phyloP scores from a whole-genome alignment of 2,888 invertebrate species.

The Harmothoe impar region DNA sequence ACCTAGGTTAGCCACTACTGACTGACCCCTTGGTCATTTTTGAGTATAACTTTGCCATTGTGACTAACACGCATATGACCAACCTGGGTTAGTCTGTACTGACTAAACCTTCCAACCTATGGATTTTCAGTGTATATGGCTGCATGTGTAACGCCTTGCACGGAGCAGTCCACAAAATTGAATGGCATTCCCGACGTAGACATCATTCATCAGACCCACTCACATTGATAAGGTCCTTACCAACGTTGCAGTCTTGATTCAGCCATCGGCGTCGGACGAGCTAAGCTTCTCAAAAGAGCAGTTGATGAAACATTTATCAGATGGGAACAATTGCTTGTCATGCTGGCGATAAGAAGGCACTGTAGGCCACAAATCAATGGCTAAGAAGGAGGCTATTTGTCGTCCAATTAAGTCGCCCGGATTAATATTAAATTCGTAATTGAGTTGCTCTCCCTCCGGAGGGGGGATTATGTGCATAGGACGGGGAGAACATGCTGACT shows the following conservation, averaged over 20 bases:
- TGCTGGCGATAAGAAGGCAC: constrained; percentile 56
- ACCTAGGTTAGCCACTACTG: no score
- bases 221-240: constrained; percentile 32
- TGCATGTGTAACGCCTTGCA: not conserved
- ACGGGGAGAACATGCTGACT: not conserved
- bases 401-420: constrained; percentile 31
- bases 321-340: constrained; percentile 54
- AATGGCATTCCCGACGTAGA: constrained; percentile 1
- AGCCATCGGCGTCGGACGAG: not conserved
- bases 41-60: no score
- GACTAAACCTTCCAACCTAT: no score
- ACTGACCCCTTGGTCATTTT: no score
- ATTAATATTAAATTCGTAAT: constrained; percentile 60
- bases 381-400: constrained; percentile 50
- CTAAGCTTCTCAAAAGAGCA: constrained; percentile 55
- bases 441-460: constrained; percentile 42
- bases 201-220: constrained; percentile 27
- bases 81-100: no score
- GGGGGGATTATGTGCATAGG: constrained; percentile 40
- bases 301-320: constrained; percentile 60
- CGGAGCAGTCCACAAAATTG: not conserved
- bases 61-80: no score
- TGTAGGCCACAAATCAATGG: constrained; percentile 56
- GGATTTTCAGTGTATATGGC: no score
- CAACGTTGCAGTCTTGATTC: constrained; percentile 30